Evolutionary conservation across 2,113 vertebrate genomes (phyloP).

Genomic region (Hippocampus barbouri): DNA sequence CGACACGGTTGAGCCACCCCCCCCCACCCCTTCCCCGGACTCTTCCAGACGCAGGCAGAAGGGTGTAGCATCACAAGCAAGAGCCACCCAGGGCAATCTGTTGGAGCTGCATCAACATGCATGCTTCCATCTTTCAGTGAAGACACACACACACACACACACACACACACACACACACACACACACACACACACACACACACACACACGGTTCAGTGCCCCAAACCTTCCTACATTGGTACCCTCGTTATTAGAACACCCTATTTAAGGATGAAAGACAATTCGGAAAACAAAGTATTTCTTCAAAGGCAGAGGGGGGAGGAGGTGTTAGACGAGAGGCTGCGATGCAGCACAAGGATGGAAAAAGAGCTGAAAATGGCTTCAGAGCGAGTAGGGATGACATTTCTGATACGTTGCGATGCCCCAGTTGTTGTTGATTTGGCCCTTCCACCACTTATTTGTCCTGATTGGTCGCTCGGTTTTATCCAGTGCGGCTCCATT

Average conservation of each 20-base stretch:
- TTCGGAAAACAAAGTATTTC: slow-evolving; percentile 62
- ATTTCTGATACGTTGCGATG: slow-evolving; percentile 57
- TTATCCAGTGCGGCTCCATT: slow-evolving; percentile 40
- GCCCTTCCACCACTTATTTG: slow-evolving; percentile 66
- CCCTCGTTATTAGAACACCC: slow-evolving; percentile 54
- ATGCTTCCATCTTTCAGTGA: slow-evolving; percentile 13
- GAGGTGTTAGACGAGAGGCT: slow-evolving; percentile 6
- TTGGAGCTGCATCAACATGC: slow-evolving; percentile 33
- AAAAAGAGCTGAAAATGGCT: slow-evolving; percentile 8
- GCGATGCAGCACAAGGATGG: slow-evolving; percentile 23
- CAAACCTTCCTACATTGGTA: slow-evolving; percentile 19
- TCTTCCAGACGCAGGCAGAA: slow-evolving; percentile 43
- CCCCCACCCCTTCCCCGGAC: slow-evolving; percentile 11
- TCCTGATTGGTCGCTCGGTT: slow-evolving; percentile 40
- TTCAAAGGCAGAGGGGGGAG: slow-evolving; percentile 51
- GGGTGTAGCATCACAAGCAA: slow-evolving; percentile 54
- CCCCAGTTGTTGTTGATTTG: slow-evolving; percentile 59
- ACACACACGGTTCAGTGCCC: slow-evolving; percentile 15
- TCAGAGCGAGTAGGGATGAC: background rate
- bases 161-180: slow-evolving; percentile 9
- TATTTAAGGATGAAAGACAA: slow-evolving; percentile 60
- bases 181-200: slow-evolving; percentile 8
- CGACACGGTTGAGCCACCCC: slow-evolving; percentile 23
- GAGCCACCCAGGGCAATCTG: slow-evolving; percentile 47
- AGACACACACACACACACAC: slow-evolving; percentile 3